Percentiles rank a stretch among this genome's conserved stretches.
Conservation (phyloP, 2,888 invertebrate genomes). For the Hydropsyche betteni region DNA sequence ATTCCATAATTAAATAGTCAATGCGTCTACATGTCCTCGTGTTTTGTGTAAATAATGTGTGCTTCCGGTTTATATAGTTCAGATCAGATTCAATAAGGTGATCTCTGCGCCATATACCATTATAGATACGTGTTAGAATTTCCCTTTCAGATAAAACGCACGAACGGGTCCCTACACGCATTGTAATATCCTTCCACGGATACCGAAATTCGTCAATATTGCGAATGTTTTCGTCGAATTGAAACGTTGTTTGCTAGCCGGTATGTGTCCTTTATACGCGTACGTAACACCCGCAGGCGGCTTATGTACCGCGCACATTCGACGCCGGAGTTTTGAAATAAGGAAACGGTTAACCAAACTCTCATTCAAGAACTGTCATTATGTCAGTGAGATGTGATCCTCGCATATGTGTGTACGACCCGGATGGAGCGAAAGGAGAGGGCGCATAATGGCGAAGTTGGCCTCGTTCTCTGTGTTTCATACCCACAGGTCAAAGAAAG, state of each 20-base stretch:
- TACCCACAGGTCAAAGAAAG: constrained; percentile 29
- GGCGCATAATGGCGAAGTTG: constrained; percentile 3
- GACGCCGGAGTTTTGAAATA: constrained; percentile 12
- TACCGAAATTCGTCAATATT: constrained; percentile 9
- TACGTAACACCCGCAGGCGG: neutral
- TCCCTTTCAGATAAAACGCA: too few species aligned
- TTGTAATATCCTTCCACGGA: neutral
- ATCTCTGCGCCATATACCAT: too few species aligned
- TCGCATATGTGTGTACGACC: constrained; percentile 22
- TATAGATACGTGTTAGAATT: too few species aligned
- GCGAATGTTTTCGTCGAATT: constrained; percentile 4
- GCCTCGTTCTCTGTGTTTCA: neutral
- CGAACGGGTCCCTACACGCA: too few species aligned
- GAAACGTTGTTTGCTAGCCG: neutral
- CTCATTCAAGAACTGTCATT: constrained; percentile 43
- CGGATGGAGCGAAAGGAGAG: neutral
- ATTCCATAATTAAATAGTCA: constrained; percentile 7
- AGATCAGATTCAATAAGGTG: too few species aligned
- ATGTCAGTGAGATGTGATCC: constrained; percentile 42
- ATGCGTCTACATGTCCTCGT: neutral
- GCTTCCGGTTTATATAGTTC: neutral
- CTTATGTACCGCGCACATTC: neutral
- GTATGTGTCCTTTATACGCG: neutral
- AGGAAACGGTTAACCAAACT: constrained; percentile 31
- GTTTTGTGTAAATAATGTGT: neutral